Base-by-base conservation (phyloP, 2,888 invertebrate species). In the Drosophila subquinaria region DNA sequence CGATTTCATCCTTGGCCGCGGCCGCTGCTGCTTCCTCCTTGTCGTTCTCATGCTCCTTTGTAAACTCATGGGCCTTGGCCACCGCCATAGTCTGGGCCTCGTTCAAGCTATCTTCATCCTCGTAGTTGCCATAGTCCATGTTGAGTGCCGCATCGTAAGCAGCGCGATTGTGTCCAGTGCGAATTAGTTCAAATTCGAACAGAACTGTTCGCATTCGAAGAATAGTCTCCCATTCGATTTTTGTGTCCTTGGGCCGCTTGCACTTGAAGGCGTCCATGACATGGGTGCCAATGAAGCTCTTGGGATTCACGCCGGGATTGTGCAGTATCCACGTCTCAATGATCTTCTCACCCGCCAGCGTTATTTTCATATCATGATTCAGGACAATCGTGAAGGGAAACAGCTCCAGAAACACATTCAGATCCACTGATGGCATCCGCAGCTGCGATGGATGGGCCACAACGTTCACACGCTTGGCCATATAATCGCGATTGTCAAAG, bases 341-440 rank as follows among this genome's bases (percentile, higher is more conserved):
- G 5, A 97, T 93, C 94, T 96, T 97, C 68, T 95, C 96, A 0
- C 98, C 98, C 20, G 95, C 96, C 75, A 95, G 95, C 1, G 95
- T 93, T 53, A 98, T 96, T 70, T 94, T 94, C 95, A 98, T 95
- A 15, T 95, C 94, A 45, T 95, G 94, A 90, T 97, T 95, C 71
- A 98, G 95, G 60, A 97, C 94, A 13, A 98, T 94, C 11, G 96
- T 97, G 91, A 98, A 98, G 0, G 98, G 98, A 92, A 98, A 98
- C 55, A 98, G 93, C 89, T 96, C 95, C 17, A 97, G 93, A 23
- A 97, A 94, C 40, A 97, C 93, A 27, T 94, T 94, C 56, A 95
- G 95, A 0, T 96, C 95, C n/a, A 97, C 95, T 0, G 95, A 79
- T 1, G 89, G 91, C 68, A 93, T 79, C 10, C 74, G 83, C 1